phyloP scores from a whole-genome alignment of 2,113 vertebrate genomes.

The Peromyscus leucopus region DNA sequence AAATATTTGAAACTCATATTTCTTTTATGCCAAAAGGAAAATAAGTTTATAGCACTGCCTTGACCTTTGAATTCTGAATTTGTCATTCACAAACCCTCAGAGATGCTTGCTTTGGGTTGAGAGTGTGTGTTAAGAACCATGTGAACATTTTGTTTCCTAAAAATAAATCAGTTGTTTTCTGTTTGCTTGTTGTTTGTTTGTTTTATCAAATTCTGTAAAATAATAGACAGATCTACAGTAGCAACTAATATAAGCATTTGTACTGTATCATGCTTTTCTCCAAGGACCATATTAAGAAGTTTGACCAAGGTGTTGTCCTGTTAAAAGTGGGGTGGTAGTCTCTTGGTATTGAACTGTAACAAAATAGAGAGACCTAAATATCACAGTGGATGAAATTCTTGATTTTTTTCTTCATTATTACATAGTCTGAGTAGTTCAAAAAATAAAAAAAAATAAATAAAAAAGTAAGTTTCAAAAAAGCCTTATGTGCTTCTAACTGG shows the following conservation, averaged over 20 bases:
- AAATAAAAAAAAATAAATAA: neutral
- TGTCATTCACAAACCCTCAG: slow-evolving; percentile 61
- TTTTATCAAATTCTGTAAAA: slow-evolving; percentile 41
- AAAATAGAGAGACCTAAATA: neutral
- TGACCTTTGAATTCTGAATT: slow-evolving; percentile 69
- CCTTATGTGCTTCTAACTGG: neutral
- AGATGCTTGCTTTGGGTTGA: slow-evolving; percentile 59
- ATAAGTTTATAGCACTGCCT: slow-evolving; percentile 31
- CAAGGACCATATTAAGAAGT: slow-evolving; percentile 31
- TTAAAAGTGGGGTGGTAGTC: slow-evolving; percentile 52
- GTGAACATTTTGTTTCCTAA: slow-evolving; percentile 15
- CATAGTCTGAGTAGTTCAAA: neutral
- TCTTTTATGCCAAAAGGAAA: slow-evolving; percentile 60
- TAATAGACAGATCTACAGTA: slow-evolving; percentile 63
- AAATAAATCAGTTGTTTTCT: slow-evolving; percentile 37
- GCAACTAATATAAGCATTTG: slow-evolving; percentile 44
- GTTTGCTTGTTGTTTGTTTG: neutral
- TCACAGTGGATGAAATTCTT: slow-evolving; percentile 44
- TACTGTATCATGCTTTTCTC: slow-evolving; percentile 43
- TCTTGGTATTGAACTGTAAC: slow-evolving; percentile 51
- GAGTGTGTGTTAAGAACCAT: slow-evolving; percentile 28
- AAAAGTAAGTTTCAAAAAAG: neutral
- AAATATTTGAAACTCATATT: slow-evolving; percentile 36
- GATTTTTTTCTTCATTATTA: neutral
- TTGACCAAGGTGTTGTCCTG: slow-evolving; percentile 49